These are phyloP conservation scores for Meloe dianella DNA, from an alignment of 2,888 invertebrate genomes.

Conservation along the genomic window DNA sequence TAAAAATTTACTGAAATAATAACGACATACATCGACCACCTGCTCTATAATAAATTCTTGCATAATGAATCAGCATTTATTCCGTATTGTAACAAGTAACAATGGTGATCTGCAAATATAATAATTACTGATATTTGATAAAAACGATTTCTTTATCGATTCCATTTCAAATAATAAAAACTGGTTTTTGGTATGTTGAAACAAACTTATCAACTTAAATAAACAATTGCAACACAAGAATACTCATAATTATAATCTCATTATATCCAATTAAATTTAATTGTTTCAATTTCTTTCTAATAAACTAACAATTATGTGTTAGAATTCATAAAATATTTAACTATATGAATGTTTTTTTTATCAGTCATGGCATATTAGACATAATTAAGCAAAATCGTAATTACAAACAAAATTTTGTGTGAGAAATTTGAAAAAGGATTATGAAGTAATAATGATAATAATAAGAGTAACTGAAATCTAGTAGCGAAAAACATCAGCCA, in stretches of 20 bases:
- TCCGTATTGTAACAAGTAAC: neutral
- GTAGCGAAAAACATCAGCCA: no score
- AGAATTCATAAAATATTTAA: neutral
- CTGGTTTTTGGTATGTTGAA: neutral
- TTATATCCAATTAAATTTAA: neutral
- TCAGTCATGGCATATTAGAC: neutral
- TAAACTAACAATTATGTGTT: neutral
- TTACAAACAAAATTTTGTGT: neutral
- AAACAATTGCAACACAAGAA: neutral
- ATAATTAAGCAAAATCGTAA: neutral
- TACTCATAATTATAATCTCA: neutral
- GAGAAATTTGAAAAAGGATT: no score
- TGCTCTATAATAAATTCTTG: neutral
- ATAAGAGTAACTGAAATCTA: no score
- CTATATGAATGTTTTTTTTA: neutral
- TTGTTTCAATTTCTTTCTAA: neutral
- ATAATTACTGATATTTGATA: neutral
- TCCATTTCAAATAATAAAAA: neutral
- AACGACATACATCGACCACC: neutral
- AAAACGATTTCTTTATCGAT: neutral
- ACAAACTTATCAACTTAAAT: neutral
- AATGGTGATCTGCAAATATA: neutral
- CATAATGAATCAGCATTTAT: neutral
- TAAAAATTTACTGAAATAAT: neutral
- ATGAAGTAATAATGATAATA: neutral